phyloP scores from a whole-genome alignment of 1,140 invertebrate genomes.

The Muscidifurax raptorellus region DNA sequence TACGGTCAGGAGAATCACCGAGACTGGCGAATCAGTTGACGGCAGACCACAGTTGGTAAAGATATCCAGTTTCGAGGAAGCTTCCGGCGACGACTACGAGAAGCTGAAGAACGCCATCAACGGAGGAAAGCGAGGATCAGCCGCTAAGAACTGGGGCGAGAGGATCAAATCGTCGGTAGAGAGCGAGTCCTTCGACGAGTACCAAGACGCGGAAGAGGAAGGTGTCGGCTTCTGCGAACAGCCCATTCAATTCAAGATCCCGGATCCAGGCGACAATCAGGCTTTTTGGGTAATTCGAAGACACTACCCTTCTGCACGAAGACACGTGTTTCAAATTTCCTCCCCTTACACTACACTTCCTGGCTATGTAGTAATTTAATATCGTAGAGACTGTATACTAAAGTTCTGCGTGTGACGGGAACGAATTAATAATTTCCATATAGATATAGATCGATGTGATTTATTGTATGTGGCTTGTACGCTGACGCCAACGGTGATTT shows the following conservation, averaged over 20 bases:
- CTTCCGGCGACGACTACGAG: constrained; percentile 60
- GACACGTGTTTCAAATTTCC: constrained; percentile 3
- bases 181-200: constrained; percentile 65
- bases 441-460: not conserved
- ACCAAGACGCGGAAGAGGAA: constrained; percentile 68
- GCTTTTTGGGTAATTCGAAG: constrained; percentile 72
- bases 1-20: constrained; percentile 31
- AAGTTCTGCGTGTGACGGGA: constrained; percentile 16
- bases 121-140: not conserved
- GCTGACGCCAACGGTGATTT: constrained; percentile 21
- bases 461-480: not conserved
- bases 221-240: constrained; percentile 30
- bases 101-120: constrained; percentile 55
- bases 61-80: constrained; percentile 66
- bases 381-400: not conserved
- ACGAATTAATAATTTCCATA: not conserved
- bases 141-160: constrained; percentile 37
- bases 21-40: constrained; percentile 52
- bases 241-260: constrained; percentile 67
- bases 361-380: not conserved
- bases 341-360: not conserved
- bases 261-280: constrained; percentile 66
- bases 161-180: constrained; percentile 54
- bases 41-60: constrained; percentile 51
- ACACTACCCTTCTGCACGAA: constrained; percentile 3